Evolutionary conservation across 2,888 invertebrate species (phyloP), one percentile per base, ranked within the genome.

Genomic region (Caenorhabditis zanzibari): DNA sequence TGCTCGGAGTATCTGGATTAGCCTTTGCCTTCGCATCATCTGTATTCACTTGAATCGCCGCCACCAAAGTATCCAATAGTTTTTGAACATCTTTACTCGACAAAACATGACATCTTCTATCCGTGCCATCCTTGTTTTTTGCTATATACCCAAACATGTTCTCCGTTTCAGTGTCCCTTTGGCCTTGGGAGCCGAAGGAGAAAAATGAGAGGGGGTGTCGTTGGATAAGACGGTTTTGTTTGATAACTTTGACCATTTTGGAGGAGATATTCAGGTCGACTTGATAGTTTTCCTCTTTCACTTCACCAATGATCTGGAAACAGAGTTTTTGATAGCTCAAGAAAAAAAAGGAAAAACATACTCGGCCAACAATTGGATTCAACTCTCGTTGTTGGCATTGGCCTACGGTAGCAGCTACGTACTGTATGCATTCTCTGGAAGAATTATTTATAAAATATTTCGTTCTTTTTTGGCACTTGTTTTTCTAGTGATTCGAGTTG

Each of bases 141-240:
- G 86, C 86, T 35, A 86, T 79, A 61, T 82, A 86, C 5, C 82
- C 86, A 44, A 86, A 79, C 64, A 82, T 76, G 10, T 52, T 66
- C 26, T 80, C 73, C 1, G 71, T 74, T 0, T 56, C 52, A 35
- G 59, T n/a, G n/a, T 41, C 66, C 2, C 77, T 52, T 35, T 64
- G 16, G 14, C 80, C 84, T 28, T 54, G 71, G 0, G 81, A 54
- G 1, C 76, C 80, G 26, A 72, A 58, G 9, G 79, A 80, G 26
- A 79, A 80, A 28, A 22, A 74, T 0, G 49, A 26, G 32, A 83
- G 26, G 9, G 83, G 83, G 41, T 75, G 74, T 5, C 83, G 24
- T n/a, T 71, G 74, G 32, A 69, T 58, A 2, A 83, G 52, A n/a
- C 71, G 64, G 22, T 71, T 83, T 10, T 74, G 49, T 12, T 58